Evolutionary conservation across 2,888 invertebrate species (phyloP).

Genomic region (Trissoscelio sp.): DNA sequence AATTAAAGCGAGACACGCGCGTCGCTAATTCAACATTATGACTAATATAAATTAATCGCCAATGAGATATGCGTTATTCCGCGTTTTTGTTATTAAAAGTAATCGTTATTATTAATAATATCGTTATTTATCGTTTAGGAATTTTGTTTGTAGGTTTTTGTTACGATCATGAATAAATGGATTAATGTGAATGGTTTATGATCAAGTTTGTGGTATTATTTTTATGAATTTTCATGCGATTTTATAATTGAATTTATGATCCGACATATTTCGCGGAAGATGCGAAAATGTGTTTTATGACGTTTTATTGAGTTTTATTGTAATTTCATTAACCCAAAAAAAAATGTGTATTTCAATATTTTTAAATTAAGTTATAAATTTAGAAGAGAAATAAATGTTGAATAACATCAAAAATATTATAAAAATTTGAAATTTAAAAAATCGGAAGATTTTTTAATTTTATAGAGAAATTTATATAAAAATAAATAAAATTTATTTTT

Average conservation of each 20-base stretch:
- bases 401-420: too few species aligned
- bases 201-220: conserved; percentile 18
- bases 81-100: background rate
- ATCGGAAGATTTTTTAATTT: too few species aligned
- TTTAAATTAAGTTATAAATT: too few species aligned
- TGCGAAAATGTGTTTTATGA: background rate
- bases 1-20: conserved; percentile 55
- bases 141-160: conserved; percentile 43
- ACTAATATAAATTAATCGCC: conserved; percentile 46
- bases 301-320: too few species aligned
- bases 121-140: conserved; percentile 24
- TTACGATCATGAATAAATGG: conserved; percentile 44
- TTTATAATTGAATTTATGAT: conserved; percentile 42
- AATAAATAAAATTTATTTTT: too few species aligned
- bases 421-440: too few species aligned
- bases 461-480: too few species aligned
- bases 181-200: conserved; percentile 23
- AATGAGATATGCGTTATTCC: conserved; percentile 15
- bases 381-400: too few species aligned
- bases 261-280: conserved; percentile 8
- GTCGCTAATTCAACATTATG: conserved; percentile 49
- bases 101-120: conserved; percentile 10
- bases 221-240: conserved; percentile 41
- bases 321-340: too few species aligned
- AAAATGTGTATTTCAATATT: too few species aligned